phyloP scores from a whole-genome alignment of 2,797 vertebrate species.

The Oreochromis grahami region DNA sequence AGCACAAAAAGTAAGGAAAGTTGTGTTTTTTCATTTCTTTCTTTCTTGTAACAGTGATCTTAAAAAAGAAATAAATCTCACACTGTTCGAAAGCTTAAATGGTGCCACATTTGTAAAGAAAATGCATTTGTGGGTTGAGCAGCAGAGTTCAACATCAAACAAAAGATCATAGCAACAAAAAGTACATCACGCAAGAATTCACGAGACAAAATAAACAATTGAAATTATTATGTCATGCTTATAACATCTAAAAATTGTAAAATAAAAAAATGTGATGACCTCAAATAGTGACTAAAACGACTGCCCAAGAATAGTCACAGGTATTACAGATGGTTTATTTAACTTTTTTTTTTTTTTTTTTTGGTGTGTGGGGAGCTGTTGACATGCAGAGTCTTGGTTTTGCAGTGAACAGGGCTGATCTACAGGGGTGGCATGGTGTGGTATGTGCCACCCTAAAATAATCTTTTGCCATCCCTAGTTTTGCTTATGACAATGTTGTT shows the following conservation, averaged over 20 bases:
- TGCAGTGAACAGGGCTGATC: not conserved
- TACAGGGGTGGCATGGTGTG: not conserved
- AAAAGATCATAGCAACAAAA: not conserved
- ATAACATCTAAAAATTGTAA: not conserved
- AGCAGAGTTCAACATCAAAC: not conserved
- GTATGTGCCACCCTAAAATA: not conserved
- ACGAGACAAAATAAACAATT: not conserved
- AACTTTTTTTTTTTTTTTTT: fast-evolving
- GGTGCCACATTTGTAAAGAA: not conserved
- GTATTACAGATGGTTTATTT: not conserved
- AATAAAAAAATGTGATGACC: not conserved
- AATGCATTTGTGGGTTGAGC: not conserved
- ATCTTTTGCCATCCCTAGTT: not conserved
- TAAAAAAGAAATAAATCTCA: not conserved
- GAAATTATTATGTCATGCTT: not conserved
- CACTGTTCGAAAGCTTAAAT: not conserved
- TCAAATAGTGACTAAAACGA: not conserved
- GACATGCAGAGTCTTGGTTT: not conserved
- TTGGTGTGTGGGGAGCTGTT: not conserved
- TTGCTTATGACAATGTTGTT: not conserved
- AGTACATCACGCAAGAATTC: not conserved
- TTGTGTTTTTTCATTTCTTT: not conserved
- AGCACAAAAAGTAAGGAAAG: not conserved
- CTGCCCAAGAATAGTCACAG: not conserved
- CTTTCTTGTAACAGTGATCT: not conserved